These are phyloP conservation scores for Cygnus atratus DNA, from an alignment of 2,113 vertebrate species.

Conservation along the genomic window DNA sequence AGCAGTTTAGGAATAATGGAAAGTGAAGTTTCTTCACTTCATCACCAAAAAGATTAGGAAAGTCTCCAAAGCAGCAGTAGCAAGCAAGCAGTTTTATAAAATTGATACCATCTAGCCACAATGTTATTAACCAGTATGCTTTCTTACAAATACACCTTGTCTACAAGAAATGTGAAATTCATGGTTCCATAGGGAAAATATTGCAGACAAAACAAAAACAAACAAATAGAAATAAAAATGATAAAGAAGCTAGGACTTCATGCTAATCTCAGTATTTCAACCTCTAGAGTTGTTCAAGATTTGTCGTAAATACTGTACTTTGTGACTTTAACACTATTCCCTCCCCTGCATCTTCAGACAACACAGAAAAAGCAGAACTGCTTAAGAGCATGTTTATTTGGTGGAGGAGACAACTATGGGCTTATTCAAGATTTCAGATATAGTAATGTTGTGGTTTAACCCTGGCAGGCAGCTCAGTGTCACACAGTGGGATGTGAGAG, in stretches of 20 bases:
- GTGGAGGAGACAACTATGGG: neutral
- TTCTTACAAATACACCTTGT: neutral
- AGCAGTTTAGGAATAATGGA: neutral
- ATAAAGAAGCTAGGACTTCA: neutral
- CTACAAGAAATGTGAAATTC: neutral
- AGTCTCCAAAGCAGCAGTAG: neutral
- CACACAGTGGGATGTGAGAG: neutral
- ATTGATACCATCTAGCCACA: neutral
- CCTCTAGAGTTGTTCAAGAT: neutral
- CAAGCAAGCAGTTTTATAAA: neutral
- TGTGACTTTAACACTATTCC: neutral
- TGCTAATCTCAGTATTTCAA: neutral
- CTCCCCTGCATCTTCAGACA: neutral
- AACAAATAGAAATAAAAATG: neutral
- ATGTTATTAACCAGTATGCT: neutral
- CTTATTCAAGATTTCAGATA: neutral
- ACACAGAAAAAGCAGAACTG: neutral
- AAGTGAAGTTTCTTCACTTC: neutral
- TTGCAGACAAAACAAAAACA: neutral
- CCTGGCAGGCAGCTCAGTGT: neutral
- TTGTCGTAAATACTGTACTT: neutral
- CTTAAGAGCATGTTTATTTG: neutral
- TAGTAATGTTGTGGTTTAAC: neutral
- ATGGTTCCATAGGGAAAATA: neutral
- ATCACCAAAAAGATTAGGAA: neutral